Evolutionary conservation across 2,888 invertebrate genomes (phyloP).

Genomic region (Limenitis camilla): DNA sequence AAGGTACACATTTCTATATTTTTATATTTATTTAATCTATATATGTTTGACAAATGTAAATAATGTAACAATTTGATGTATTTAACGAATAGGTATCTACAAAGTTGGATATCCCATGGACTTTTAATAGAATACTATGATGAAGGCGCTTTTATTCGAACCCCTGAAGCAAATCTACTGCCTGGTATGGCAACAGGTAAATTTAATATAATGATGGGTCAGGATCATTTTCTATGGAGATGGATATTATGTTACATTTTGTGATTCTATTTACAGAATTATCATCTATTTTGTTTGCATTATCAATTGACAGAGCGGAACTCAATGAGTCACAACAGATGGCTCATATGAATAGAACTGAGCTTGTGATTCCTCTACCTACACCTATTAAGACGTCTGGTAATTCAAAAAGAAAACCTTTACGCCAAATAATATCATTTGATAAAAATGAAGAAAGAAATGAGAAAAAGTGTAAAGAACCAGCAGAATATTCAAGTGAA

Average conservation of each 20-base stretch:
- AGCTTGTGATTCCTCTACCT: constrained; percentile 83
- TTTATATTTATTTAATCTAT: background rate
- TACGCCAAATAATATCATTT: constrained; percentile 69
- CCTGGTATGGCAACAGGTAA: constrained; percentile 91
- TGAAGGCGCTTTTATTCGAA: constrained; percentile 87
- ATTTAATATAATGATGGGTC: constrained; percentile 4
- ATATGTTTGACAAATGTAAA: background rate
- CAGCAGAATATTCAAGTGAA: constrained; percentile 34
- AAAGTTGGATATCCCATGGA: constrained; percentile 81
- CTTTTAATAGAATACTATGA: constrained; percentile 85
- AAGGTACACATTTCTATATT: constrained; percentile 46
- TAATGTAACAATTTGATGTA: background rate
- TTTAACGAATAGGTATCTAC: constrained; percentile 74
- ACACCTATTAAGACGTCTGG: constrained; percentile 71
- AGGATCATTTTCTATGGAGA: constrained; percentile 3
- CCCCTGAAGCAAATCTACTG: constrained; percentile 85
- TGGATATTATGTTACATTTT: constrained; percentile 15
- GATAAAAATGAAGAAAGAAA: constrained; percentile 55
- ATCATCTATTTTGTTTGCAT: constrained; percentile 92
- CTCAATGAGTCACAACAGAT: constrained; percentile 77
- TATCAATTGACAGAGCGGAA: constrained; percentile 90
- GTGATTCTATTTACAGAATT: constrained; percentile 76
- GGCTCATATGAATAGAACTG: constrained; percentile 63
- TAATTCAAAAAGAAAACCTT: constrained; percentile 57
- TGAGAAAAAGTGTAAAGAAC: constrained; percentile 33